Conservation (phyloP, 2,113 vertebrate species). For the Donacobius atricapilla region DNA sequence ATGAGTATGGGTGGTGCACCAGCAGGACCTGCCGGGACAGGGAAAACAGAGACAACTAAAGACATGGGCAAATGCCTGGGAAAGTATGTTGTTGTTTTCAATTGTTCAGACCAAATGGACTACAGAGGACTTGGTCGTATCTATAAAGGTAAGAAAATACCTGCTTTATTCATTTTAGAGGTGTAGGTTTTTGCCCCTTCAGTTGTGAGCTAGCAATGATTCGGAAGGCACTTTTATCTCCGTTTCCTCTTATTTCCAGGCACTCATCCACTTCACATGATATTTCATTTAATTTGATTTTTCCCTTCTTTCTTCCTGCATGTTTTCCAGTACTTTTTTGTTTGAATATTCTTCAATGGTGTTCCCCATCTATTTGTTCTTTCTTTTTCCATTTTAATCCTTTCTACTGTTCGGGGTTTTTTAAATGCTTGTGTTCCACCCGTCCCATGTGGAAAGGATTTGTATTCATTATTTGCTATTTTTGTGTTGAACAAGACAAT, state of each 20-base stretch:
- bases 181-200: not conserved
- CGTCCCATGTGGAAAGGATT: not conserved
- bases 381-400: not conserved
- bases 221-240: not conserved
- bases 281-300: not conserved
- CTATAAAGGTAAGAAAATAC: constrained; percentile 67
- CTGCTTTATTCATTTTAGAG: not conserved
- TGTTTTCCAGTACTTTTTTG: not conserved
- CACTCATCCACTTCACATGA: not conserved
- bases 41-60: constrained; percentile 75
- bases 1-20: constrained; percentile 75
- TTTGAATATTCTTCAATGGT: not conserved
- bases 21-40: constrained; percentile 72
- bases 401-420: not conserved
- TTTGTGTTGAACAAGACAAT: not conserved
- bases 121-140: constrained; percentile 73
- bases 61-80: constrained; percentile 75
- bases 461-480: not conserved
- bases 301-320: accelerated
- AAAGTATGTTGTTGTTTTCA: constrained; percentile 75
- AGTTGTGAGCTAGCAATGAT: not conserved
- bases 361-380: not conserved
- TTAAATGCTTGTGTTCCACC: not conserved
- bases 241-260: not conserved
- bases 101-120: constrained; percentile 76